Conservation (phyloP, 2,888 invertebrate species). For the Orthosia cruda region DNA sequence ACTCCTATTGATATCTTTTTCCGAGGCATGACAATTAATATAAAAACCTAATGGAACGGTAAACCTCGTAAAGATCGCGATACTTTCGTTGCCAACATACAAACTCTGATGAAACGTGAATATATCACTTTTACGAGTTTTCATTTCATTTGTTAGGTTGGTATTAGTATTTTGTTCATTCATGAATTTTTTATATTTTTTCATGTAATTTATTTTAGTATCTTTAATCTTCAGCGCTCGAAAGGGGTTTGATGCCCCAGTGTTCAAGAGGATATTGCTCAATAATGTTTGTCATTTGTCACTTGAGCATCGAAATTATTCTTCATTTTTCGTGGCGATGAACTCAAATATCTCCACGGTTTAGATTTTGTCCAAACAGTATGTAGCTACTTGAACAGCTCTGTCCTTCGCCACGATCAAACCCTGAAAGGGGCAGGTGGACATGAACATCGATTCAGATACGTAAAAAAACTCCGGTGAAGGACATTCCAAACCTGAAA, state of each 20-base stretch:
- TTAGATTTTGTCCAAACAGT: too few relatives aligned
- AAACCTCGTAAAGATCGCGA: constrained; percentile 36
- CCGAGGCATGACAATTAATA: not conserved
- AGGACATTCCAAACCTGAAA: too few relatives aligned
- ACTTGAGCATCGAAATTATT: too few relatives aligned
- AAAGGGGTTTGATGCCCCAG: not conserved
- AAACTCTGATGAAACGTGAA: constrained; percentile 29
- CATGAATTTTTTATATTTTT: not conserved
- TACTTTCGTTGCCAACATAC: constrained; percentile 36
- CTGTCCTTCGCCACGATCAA: too few relatives aligned
- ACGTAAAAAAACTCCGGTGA: too few relatives aligned
- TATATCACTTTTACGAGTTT: constrained; percentile 38
- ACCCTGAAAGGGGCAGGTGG: too few relatives aligned
- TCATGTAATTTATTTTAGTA: constrained; percentile 10
- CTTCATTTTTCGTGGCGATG: too few relatives aligned
- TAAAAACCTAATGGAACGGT: constrained; percentile 27
- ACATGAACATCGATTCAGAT: too few relatives aligned
- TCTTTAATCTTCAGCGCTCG: not conserved
- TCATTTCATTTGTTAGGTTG: constrained; percentile 26
- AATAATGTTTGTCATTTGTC: too few relatives aligned
- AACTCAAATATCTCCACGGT: too few relatives aligned
- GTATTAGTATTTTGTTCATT: not conserved
- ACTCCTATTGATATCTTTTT: not conserved
- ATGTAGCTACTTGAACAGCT: too few relatives aligned
- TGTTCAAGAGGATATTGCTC: too few relatives aligned